phyloP scores from a whole-genome alignment of 2,113 vertebrate genomes.

The Cavia aperea region DNA sequence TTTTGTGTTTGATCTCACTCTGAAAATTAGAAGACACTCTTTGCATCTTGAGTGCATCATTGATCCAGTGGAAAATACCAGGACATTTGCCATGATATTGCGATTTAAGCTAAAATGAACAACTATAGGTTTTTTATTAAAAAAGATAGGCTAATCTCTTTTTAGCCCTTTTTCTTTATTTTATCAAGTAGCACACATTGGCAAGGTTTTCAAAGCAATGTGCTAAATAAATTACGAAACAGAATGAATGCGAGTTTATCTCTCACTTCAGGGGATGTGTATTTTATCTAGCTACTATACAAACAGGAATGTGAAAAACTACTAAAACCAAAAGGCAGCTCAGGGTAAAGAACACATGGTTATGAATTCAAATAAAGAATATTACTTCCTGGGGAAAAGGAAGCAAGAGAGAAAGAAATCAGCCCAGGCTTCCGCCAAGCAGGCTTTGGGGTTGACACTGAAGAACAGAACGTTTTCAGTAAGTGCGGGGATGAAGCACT shows the following conservation, averaged over 20 bases:
- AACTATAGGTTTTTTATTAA: background rate
- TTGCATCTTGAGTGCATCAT: background rate
- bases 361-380: background rate
- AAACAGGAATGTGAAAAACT: background rate
- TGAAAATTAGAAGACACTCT: background rate
- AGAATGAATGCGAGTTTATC: background rate
- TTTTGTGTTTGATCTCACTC: conserved; percentile 6
- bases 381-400: background rate
- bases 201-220: background rate
- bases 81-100: background rate
- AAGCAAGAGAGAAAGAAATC: background rate
- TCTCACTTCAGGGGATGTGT: background rate
- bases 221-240: background rate
- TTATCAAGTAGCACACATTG: background rate
- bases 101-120: background rate
- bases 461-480: background rate
- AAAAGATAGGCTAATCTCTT: background rate
- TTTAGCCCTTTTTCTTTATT: background rate
- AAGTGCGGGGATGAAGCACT: background rate
- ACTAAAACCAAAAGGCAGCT: background rate
- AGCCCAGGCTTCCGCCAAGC: background rate
- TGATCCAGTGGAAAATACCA: background rate
- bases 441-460: background rate
- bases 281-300: background rate
- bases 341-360: background rate